These are phyloP conservation scores for Listronotus oregonensis DNA, from an alignment of 1,140 invertebrate species.

Conservation along the genomic window DNA sequence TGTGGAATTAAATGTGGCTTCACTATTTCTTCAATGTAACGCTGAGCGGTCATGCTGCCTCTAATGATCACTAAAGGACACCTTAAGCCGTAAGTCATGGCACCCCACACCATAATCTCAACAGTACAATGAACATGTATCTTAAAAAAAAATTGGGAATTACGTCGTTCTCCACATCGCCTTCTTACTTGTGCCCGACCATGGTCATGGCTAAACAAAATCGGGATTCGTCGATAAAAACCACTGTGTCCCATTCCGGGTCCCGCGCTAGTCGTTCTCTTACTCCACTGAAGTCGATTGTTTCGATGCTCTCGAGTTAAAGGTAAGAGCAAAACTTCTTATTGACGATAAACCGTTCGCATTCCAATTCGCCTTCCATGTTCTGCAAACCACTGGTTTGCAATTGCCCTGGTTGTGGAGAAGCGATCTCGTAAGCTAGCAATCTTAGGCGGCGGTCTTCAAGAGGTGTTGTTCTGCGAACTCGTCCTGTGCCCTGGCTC, in stretches of 20 bases:
- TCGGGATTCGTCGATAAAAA: too few species aligned
- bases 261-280: constrained; percentile 25
- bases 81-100: constrained; percentile 4
- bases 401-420: not conserved
- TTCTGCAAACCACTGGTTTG: constrained; percentile 11
- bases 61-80: constrained; percentile 7
- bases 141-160: constrained; percentile 18
- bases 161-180: constrained; percentile 26
- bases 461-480: too few species aligned
- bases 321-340: not conserved
- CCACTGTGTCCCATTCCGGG: constrained; percentile 25
- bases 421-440: not conserved
- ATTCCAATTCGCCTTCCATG: not conserved
- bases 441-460: too few species aligned
- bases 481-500: too few species aligned
- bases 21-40: too few species aligned
- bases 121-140: constrained; percentile 18
- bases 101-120: not conserved
- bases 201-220: too few species aligned
- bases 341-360: not conserved
- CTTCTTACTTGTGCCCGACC: constrained; percentile 29
- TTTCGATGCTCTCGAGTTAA: not conserved
- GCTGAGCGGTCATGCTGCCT: too few species aligned
- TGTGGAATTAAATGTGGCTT: too few species aligned
- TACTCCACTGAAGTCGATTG: constrained; percentile 18